These are phyloP conservation scores for Trematocara nigrifrons DNA, from an alignment of 2,113 vertebrate genomes.

Conservation along the genomic window DNA sequence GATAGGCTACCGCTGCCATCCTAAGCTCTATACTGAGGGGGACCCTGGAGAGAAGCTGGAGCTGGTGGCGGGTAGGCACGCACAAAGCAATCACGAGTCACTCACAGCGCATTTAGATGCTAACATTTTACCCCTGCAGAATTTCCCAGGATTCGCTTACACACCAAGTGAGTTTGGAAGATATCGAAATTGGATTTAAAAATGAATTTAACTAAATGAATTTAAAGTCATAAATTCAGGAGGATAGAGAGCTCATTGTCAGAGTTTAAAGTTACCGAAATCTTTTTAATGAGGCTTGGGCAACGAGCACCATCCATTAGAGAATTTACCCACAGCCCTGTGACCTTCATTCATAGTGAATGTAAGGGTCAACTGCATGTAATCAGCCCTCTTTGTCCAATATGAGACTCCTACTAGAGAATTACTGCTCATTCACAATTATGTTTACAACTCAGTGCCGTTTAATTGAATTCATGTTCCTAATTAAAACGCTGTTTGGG, in stretches of 20 bases:
- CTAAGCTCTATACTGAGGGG: slow-evolving; percentile 96
- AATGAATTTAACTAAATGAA: not conserved
- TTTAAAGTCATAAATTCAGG: not conserved
- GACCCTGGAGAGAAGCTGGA: slow-evolving; percentile 98
- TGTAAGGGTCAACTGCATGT: not conserved
- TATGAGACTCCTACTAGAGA: not conserved
- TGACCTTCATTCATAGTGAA: not conserved
- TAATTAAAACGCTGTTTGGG: not conserved
- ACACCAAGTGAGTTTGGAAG: not conserved
- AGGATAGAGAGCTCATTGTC: not conserved
- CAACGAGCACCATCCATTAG: not conserved
- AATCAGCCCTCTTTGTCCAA: not conserved
- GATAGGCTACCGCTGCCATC: slow-evolving; percentile 98
- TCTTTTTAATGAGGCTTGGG: not conserved
- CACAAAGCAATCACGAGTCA: not conserved
- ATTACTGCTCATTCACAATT: not conserved
- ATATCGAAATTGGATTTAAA: not conserved
- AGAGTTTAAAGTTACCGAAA: not conserved
- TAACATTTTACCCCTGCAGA: not conserved
- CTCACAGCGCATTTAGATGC: not conserved
- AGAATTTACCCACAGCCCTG: not conserved
- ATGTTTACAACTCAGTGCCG: not conserved
- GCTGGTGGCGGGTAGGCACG: slow-evolving; percentile 85
- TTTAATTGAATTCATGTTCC: not conserved
- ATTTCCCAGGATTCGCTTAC: not conserved